Evolutionary conservation across 1,140 invertebrate genomes (phyloP), one percentile per base, ranked within the genome.

Genomic region (Ceratosolen solmsi): DNA sequence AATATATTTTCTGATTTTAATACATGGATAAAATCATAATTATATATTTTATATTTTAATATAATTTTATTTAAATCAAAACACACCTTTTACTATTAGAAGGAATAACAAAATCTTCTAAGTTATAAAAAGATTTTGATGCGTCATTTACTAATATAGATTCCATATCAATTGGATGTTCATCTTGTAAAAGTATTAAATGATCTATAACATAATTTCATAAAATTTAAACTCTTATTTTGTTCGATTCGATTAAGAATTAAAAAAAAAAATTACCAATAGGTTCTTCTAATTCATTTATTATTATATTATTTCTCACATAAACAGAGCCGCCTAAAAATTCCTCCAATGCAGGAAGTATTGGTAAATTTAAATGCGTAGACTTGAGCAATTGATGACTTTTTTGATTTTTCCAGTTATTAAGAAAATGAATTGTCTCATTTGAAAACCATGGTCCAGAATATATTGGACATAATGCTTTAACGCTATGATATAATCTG

Each of bases 401-500:
- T 51, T 82, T 11, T 15, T 20, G 2, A 51, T 9, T 25, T 41
- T 58, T 7, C 46, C 38, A 54, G 15, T 11, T 27, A 60, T 46
- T 58, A 27, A 82, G n/a, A 15, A 27, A 71, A 77, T 74, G 54
- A 15, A 91, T 68, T 30, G 87, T 68, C 41, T 88, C 20, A n/a
- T 87, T 82, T 17, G 88, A 84, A 8, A 90, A 90, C 85, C 89
- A 86, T 27, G 90, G 85, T 51, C 91, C 88, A 38, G 83, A 65
- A 80, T 93, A 92, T 38, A 90, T 85, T 22, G 91, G 92, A 85
- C 93, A 91, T 72, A 94, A 91, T 1, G 90, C 86, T 73, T 88
- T 90, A 0, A 94, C 90, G 25, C 91, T 91, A 87, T 94, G 92
- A 85, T 93, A 89, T 7, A 95, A 86, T 4, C 91, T 17, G 27